Conservation (phyloP, 2,888 invertebrate genomes). For the Pycnomerus fuliginosus region DNA sequence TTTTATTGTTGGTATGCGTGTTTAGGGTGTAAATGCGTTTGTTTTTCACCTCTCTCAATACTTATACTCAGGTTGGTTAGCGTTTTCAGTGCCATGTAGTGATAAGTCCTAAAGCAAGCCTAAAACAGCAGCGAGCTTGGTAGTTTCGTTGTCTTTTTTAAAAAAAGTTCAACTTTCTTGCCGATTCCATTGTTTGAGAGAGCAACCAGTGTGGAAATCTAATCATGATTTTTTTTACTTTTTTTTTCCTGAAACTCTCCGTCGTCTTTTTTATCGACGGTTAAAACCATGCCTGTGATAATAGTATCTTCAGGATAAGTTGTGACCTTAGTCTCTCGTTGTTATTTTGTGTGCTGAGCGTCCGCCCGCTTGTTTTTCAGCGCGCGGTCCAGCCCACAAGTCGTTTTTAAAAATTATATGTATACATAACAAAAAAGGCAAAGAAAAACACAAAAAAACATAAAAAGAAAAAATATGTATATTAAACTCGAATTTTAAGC, state of each 20-base stretch:
- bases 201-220: slow-evolving; percentile 26
- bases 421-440: slow-evolving; percentile 42
- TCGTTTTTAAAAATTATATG: slow-evolving; percentile 55
- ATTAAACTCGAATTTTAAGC: slow-evolving; percentile 49
- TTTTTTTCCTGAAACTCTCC: slow-evolving; percentile 31
- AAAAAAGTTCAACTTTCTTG: slow-evolving; percentile 11
- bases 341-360: slow-evolving; percentile 51
- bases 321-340: slow-evolving; percentile 66
- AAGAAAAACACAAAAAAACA: slow-evolving; percentile 35
- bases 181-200: slow-evolving; percentile 22
- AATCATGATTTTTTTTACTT: slow-evolving; percentile 20
- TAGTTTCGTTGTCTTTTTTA: slow-evolving; percentile 33
- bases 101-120: slow-evolving; percentile 45
- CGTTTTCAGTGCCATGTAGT: slow-evolving; percentile 51
- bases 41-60: slow-evolving; percentile 21
- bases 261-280: slow-evolving; percentile 32
- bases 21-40: slow-evolving; percentile 15
- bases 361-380: slow-evolving; percentile 38
- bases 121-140: slow-evolving; percentile 40
- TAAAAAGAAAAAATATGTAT: slow-evolving; percentile 39
- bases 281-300: slow-evolving; percentile 66
- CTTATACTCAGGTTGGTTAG: slow-evolving; percentile 51
- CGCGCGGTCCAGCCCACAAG: slow-evolving; percentile 41
- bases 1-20: slow-evolving; percentile 16
- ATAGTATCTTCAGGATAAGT: slow-evolving; percentile 70